A percentile compares a stretch with the other conserved stretches of the same genome.
These are phyloP conservation scores for Athetis lepigone DNA, from an alignment of 2,888 invertebrate genomes.

Conservation along the genomic window DNA sequence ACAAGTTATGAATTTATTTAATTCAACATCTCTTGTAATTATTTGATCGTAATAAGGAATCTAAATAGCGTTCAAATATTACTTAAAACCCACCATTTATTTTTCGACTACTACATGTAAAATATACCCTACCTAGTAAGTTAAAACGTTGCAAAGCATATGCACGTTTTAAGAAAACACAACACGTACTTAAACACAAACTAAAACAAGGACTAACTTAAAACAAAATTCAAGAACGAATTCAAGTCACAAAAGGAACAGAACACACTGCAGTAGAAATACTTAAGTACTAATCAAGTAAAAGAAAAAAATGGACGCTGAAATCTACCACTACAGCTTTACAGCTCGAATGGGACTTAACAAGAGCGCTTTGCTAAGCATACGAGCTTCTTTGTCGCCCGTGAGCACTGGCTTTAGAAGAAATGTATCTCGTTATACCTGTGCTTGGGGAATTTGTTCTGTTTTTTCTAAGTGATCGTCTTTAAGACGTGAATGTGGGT, in stretches of 20 bases:
- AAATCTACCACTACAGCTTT: conserved; percentile 46
- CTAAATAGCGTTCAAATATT: too few relatives aligned
- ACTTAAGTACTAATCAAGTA: conserved; percentile 42
- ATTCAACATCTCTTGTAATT: too few relatives aligned
- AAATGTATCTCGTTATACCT: conserved; percentile 53
- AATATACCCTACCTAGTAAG: too few relatives aligned
- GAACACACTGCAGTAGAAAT: conserved; percentile 22
- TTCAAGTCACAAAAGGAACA: neutral
- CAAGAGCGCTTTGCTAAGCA: conserved; percentile 53
- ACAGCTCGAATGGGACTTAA: conserved; percentile 41
- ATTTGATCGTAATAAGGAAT: too few relatives aligned
- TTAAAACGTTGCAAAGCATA: too few relatives aligned
- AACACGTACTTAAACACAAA: neutral
- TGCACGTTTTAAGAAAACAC: conserved; percentile 4
- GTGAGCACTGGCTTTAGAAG: conserved; percentile 44
- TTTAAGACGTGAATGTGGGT: too few relatives aligned
- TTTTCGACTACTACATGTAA: too few relatives aligned
- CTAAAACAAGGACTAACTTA: neutral
- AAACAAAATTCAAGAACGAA: neutral
- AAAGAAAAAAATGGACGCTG: conserved; percentile 36
- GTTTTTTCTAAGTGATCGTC: neutral
- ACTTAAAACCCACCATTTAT: too few relatives aligned
- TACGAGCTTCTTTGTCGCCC: conserved; percentile 54
- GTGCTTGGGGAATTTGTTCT: conserved; percentile 15
- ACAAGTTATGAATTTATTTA: too few relatives aligned